Base-by-base conservation (phyloP, 1,140 invertebrate genomes). In the Cyrtorhinus lividipennis region DNA sequence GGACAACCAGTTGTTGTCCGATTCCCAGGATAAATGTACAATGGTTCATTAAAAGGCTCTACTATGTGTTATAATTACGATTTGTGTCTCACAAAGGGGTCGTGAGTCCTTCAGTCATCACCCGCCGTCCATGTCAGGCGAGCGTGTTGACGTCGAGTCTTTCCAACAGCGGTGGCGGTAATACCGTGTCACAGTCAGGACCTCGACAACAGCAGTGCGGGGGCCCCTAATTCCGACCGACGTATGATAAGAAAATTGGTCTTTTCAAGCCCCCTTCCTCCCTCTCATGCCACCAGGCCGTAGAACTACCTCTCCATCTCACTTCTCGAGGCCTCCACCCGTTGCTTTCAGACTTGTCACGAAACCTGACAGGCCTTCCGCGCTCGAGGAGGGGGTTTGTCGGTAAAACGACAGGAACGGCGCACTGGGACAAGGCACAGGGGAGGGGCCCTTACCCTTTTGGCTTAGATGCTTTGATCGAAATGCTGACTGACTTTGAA, bases 221-320 rank as follows among this genome's bases (percentile, higher is more conserved):
- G 48, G 48, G 48, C 48, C 48, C 48, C 48, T 53, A 53, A 53
- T 53, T 53, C 48, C 48, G 20, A 53, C 48, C 48, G 48, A 53
- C 48, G 48, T 53, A 53, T 53, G 48, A 53, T 53, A 53, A 53
- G 48, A 53, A 53, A 53, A 53, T 53, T 53, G 48, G 48, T 53
- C 48, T 53, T 53, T 53, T 53, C 48, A 53, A 53, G 10, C 48
- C 48, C 48, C n/a, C 18, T 20, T 3, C 48, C 48, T 22, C 18
- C 48, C 10, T 8, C 48, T 13, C 48, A 53, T n/a, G n/a, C n/a
- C n/a, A n/a, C n/a, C n/a, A n/a, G n/a, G n/a, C n/a, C n/a, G n/a
- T n/a, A n/a, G n/a, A 53, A 53, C 48, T 53, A 53, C 48, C 48
- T 53, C 48, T 53, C 48, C 48, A 53, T 53, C 48, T 53, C 48